Conservation (phyloP, 2,113 vertebrate genomes). For the Orycteropus afer region DNA sequence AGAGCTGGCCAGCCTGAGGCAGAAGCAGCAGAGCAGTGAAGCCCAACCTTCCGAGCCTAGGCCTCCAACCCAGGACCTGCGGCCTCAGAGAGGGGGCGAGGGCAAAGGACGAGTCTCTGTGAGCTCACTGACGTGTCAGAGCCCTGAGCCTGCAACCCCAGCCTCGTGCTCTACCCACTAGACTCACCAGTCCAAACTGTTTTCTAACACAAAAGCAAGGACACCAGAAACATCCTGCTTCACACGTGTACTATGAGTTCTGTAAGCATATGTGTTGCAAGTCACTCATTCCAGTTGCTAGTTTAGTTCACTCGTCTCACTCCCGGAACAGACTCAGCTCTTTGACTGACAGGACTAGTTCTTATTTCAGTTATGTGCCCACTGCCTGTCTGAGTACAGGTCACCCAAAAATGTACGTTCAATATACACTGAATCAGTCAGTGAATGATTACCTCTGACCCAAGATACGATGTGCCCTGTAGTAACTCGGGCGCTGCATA, state of each 20-base stretch:
- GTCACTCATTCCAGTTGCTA: conserved; percentile 25
- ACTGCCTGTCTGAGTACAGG: background rate
- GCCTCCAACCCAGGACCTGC: background rate
- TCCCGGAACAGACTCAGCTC: conserved; percentile 13
- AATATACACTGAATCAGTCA: background rate
- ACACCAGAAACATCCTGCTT: conserved; percentile 26
- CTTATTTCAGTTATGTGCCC: background rate
- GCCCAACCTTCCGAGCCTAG: background rate
- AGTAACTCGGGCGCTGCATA: conserved; percentile 97
- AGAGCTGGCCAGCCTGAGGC: background rate
- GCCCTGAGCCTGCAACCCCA: background rate
- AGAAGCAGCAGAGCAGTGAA: background rate
- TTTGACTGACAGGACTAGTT: conserved; percentile 44
- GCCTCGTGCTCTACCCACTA: background rate
- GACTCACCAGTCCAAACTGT: background rate
- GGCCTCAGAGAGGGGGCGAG: background rate
- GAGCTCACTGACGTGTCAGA: conserved; percentile 4
- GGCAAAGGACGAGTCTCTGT: background rate
- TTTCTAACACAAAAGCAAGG: background rate
- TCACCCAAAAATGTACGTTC: conserved; percentile 23
- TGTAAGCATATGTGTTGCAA: conserved; percentile 1
- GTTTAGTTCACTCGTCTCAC: conserved; percentile 19
- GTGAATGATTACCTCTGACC: conserved; percentile 91
- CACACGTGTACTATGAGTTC: background rate
- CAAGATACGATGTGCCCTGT: conserved; percentile 96